Percentiles rank a stretch among this genome's conserved stretches.
Conservation (phyloP, 2,113 vertebrate species). For the Erythrocercus mccallii region DNA sequence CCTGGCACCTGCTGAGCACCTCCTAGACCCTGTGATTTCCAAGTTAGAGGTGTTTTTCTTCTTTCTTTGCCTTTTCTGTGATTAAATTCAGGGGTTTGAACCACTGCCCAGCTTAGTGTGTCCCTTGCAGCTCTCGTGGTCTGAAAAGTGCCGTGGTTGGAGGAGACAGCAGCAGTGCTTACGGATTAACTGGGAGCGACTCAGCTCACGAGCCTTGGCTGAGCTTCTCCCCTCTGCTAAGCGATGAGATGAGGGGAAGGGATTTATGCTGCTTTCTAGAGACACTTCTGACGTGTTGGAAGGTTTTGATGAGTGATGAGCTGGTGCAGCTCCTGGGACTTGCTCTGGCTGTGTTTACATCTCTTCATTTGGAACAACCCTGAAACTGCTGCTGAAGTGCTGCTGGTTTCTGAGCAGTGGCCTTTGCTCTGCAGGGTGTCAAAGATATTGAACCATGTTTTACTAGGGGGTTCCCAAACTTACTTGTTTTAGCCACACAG, state of each 20-base stretch:
- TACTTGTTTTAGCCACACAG: not conserved
- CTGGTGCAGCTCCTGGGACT: accelerated
- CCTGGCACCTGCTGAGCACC: not conserved
- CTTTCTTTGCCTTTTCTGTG: not conserved
- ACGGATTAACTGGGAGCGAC: not conserved
- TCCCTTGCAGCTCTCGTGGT: not conserved
- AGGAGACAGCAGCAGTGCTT: not conserved
- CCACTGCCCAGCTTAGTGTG: not conserved
- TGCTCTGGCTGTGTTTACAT: not conserved
- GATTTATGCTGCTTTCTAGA: not conserved
- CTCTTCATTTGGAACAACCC: not conserved
- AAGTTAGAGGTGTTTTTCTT: not conserved
- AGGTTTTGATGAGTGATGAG: not conserved
- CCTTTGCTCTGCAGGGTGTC: accelerated
- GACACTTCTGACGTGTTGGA: not conserved
- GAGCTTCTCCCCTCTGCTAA: not conserved
- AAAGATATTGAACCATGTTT: accelerated
- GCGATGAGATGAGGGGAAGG: not conserved
- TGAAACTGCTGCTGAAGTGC: not conserved
- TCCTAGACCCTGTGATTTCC: accelerated
- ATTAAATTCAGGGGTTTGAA: not conserved
- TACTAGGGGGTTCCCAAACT: not conserved
- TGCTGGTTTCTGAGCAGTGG: not conserved
- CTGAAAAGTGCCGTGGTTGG: not conserved
- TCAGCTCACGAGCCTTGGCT: not conserved